A percentile compares a stretch with the other conserved stretches of the same genome.
These are phyloP conservation scores for Lutraria lutraria DNA, from an alignment of 2,888 invertebrate species.

Conservation along the genomic window DNA sequence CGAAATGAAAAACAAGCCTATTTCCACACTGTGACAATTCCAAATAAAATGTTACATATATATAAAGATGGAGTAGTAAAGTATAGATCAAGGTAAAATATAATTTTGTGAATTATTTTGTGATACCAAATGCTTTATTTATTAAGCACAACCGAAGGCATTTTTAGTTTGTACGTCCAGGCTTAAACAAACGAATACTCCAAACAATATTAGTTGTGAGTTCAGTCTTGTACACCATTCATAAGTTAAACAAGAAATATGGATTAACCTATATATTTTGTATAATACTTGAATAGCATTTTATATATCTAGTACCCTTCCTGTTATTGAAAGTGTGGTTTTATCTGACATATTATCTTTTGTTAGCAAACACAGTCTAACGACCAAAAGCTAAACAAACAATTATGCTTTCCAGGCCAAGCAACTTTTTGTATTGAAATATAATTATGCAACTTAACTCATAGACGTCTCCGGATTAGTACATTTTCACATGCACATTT, in stretches of 20 bases:
- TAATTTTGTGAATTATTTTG: background rate
- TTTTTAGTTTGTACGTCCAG: background rate
- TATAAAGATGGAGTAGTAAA: constrained; percentile 78
- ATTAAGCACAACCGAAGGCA: background rate
- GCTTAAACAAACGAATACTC: background rate
- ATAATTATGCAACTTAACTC: too few species aligned
- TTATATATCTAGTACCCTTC: too few species aligned
- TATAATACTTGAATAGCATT: too few species aligned
- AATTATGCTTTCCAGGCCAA: too few species aligned
- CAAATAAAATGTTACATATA: constrained; percentile 81
- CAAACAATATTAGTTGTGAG: background rate
- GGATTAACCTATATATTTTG: background rate
- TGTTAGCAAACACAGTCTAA: too few species aligned
- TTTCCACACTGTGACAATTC: constrained; percentile 82
- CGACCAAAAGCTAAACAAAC: too few species aligned
- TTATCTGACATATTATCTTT: too few species aligned
- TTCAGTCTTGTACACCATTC: background rate
- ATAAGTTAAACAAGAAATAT: background rate
- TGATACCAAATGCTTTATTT: background rate
- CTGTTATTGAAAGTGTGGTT: too few species aligned
- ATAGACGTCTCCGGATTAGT: too few species aligned
- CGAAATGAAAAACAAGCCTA: constrained; percentile 81
- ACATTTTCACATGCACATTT: too few species aligned
- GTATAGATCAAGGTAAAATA: constrained; percentile 75
- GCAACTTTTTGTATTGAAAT: too few species aligned